Base-by-base conservation (phyloP, 1,140 invertebrate genomes). In the Caenorhabditis latens region DNA sequence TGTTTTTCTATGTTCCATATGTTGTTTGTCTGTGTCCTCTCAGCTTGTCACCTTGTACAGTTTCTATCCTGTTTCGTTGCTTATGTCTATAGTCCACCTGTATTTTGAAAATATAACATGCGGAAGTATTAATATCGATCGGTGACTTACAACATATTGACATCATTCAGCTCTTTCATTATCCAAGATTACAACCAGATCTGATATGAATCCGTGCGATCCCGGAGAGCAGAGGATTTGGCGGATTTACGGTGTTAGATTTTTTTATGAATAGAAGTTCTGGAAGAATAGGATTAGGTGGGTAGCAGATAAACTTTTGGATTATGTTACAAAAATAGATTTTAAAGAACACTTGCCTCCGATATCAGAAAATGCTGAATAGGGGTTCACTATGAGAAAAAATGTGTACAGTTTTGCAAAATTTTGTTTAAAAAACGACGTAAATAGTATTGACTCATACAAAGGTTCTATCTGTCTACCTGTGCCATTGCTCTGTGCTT, bases 371-470 rank as follows among this genome's bases (percentile, higher is more conserved):
- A 58, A n/a, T 58, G 57, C 14, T 58, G 16, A 2, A 53, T 8
- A n/a, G 57, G 55, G n/a, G 57, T 19, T 32, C 32, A 32, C 32
- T n/a, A n/a, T n/a, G n/a, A 32, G 32, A 0, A 0, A 53, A 53
- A 11, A 53, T 0, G 50, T 53, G 50, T 53, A 53, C 32, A 32
- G 32, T 32, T 32, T 32, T 32, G 32, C 32, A 32, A 32, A 32
- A 32, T 32, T 32, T 32, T 32, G 5, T 53, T 53, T 9, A 58
- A 58, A 9, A 58, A 19, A 16, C 6, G 19, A 6, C 19, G 57
- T 16, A 84, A 61, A 84, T 7, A 11, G 24, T 40, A 43, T 84
- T 61, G 61, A 46, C 55, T 84, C 58, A 63, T 50, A 48, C 57
- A 13, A 46, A 42, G 55, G 79, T 55, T 53, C 50, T 83, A 16